These are phyloP conservation scores for Fistularia commersonii DNA, from an alignment of 2,797 vertebrate genomes.

Conservation along the genomic window DNA sequence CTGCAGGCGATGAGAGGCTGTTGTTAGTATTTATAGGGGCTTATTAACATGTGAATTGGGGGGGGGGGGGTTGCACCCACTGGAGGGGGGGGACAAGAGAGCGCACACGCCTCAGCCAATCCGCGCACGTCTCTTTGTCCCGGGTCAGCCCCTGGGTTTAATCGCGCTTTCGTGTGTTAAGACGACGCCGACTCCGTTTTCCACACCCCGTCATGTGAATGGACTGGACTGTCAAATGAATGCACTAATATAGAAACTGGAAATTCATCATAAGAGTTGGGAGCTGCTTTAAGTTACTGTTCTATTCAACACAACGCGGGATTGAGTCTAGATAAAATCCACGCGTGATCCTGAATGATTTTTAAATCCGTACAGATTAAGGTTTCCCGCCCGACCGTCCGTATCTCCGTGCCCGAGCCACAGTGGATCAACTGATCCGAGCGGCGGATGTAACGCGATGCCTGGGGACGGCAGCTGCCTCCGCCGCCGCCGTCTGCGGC, in stretches of 20 bases:
- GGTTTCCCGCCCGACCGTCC: slow-evolving; percentile 27
- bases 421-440: slow-evolving; percentile 49
- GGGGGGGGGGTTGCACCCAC: slow-evolving; percentile 55
- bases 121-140: slow-evolving; percentile 73
- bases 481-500: slow-evolving; percentile 72
- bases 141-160: slow-evolving; percentile 44
- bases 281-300: too few species aligned
- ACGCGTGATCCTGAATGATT: too few species aligned
- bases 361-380: not conserved
- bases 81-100: slow-evolving; percentile 59
- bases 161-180: slow-evolving; percentile 36
- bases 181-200: slow-evolving; percentile 39
- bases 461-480: slow-evolving; percentile 85
- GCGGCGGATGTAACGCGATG: slow-evolving; percentile 85
- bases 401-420: slow-evolving; percentile 31
- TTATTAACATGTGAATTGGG: slow-evolving; percentile 82
- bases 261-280: too few species aligned
- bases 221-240: too few species aligned
- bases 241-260: too few species aligned
- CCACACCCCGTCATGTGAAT: not conserved
- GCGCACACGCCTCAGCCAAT: slow-evolving; percentile 75
- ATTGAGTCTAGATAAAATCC: too few species aligned
- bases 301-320: too few species aligned
- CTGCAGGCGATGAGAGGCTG: slow-evolving; percentile 59
- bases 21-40: slow-evolving; percentile 72